Evolutionary conservation across 2,113 vertebrate species (phyloP).

Genomic region (Larimichthys polyactis): DNA sequence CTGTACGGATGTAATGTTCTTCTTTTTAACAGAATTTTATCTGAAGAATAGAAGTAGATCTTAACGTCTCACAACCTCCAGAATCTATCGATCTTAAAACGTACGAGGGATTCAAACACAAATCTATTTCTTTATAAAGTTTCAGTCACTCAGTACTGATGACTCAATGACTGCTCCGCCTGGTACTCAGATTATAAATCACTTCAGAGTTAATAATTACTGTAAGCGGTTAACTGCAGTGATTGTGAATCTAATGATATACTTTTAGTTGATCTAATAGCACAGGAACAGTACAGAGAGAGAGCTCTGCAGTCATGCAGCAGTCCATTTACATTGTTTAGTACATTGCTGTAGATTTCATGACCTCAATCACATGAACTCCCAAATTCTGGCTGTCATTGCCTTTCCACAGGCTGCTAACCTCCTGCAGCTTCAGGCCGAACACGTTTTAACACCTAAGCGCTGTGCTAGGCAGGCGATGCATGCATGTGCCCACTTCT

Average conservation of each 20-base stretch:
- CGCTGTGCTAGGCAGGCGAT: slow-evolving; percentile 26
- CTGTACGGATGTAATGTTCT: too few species aligned
- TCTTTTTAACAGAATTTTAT: too few species aligned
- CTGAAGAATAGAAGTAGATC: too few species aligned
- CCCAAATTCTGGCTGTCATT: slow-evolving; percentile 32
- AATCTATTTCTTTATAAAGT: not conserved
- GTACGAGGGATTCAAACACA: not conserved
- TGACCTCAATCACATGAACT: slow-evolving; percentile 9
- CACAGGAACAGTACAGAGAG: not conserved
- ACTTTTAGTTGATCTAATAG: not conserved
- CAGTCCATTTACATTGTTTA: not conserved
- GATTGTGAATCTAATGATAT: not conserved
- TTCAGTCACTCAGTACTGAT: not conserved
- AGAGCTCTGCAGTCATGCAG: not conserved
- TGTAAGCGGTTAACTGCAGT: not conserved
- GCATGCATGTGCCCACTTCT: slow-evolving; percentile 63
- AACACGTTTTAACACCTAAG: not conserved
- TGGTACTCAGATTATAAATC: not conserved
- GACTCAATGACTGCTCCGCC: not conserved
- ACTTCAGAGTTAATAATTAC: too few species aligned
- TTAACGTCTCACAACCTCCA: not conserved
- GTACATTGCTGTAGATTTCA: not conserved
- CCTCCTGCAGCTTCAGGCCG: slow-evolving; percentile 28
- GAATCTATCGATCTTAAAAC: not conserved
- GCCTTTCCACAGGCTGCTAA: slow-evolving; percentile 26